Evolutionary conservation across 2,113 vertebrate genomes (phyloP).

Genomic region (Equus quagga): DNA sequence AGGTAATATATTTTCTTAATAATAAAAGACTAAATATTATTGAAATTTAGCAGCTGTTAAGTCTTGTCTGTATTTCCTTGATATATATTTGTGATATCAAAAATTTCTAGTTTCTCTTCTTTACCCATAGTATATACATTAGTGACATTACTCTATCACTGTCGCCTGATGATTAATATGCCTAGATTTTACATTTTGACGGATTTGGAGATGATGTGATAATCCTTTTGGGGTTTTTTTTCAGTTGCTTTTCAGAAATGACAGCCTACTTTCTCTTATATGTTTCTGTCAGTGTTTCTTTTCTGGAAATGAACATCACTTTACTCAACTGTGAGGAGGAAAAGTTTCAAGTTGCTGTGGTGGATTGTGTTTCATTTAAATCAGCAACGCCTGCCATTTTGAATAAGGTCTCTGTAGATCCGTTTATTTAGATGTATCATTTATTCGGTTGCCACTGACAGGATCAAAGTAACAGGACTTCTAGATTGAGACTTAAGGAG

Average conservation of each 20-base stretch:
- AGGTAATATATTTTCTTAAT: not conserved
- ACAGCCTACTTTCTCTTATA: not conserved
- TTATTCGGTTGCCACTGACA: conserved; percentile 52
- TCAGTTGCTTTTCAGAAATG: not conserved
- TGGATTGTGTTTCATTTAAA: conserved; percentile 60
- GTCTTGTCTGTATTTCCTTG: not conserved
- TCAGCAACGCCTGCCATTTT: conserved; percentile 56
- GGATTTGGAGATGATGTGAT: not conserved
- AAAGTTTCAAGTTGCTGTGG: fast-evolving
- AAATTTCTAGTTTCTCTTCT: conserved; percentile 8
- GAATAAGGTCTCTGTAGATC: conserved; percentile 37
- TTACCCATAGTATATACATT: not conserved
- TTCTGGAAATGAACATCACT: not conserved
- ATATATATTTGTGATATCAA: conserved; percentile 25
- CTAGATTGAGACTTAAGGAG: not conserved
- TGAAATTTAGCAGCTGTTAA: conserved; percentile 41
- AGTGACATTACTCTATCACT: not conserved
- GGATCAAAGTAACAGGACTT: conserved; percentile 19
- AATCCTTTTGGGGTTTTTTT: not conserved
- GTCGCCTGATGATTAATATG: not conserved
- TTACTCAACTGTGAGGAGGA: not conserved
- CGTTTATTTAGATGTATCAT: conserved; percentile 63
- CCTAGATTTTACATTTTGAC: not conserved
- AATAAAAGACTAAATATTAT: not conserved
- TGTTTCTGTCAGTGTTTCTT: not conserved